Evolutionary conservation across 2,113 vertebrate genomes (phyloP), one percentile per base, ranked within the genome.

Genomic region (Xyrauchen texanus): DNA sequence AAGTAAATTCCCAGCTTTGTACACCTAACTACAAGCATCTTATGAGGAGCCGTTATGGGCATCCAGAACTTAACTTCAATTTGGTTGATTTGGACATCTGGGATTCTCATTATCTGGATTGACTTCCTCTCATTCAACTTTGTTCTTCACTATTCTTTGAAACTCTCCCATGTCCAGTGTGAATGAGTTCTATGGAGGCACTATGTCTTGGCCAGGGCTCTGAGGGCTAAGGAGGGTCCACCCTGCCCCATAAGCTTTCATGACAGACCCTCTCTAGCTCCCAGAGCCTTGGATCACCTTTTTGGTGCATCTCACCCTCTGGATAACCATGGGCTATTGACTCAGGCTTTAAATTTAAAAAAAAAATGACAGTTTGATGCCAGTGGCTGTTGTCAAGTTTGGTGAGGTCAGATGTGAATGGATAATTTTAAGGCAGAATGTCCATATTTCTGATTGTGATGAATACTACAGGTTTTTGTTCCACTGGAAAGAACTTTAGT

Each of bases 151-250:
- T 52, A 83, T 83, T 81, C 65, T 77, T 34, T 47, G 69, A 78
- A 64, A 80, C 49, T 83, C 75, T 83, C 81, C 69, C 73, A 82
- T 77, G 78, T 71, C 49, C 21, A 78, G 66, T 57, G 49, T 72
- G 74, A 82, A 81, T 66, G 66, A 63, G 66, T 34, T 58, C 52
- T 5, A 71, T 70, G 60, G 53, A 77, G 52, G 58, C 10, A 42
- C 72, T 71, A 65, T 76, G 60, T 76, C 70, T 71, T 16, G 53
- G 16, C 49, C 45, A 11, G n/a, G 11, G 47, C 74, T 66, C 78
- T 21, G 44, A 67, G 55, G 78, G 51, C 34, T 58, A 7, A 46
- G 49, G 10, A 65, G 10, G 69, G 42, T 34, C 49, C 4, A 4
- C 16, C 45, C n/a, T 4, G 3, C 12, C 53, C 42, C 46, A 4